Conservation (phyloP, 2,888 invertebrate species). For the Byasa hedistus region DNA sequence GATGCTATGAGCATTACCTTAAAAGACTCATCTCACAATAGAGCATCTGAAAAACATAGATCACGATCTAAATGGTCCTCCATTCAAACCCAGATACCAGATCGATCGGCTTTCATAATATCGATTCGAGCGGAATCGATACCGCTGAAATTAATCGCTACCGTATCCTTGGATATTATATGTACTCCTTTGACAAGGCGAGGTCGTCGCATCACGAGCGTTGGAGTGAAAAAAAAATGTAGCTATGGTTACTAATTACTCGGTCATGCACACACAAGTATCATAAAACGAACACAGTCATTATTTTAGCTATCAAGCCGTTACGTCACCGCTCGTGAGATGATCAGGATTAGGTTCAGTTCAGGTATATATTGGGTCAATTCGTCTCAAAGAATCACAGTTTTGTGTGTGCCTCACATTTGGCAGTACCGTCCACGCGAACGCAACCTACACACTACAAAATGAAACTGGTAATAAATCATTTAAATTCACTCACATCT, state of each 20-base stretch:
- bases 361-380: constrained; percentile 69
- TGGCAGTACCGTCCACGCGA: constrained; percentile 39
- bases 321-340: constrained; percentile 65
- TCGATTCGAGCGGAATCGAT: constrained; percentile 32
- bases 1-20: no score
- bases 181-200: constrained; percentile 52
- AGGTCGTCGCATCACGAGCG: constrained; percentile 56
- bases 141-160: constrained; percentile 47
- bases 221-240: constrained; percentile 52
- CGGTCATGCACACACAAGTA: constrained; percentile 43
- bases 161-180: constrained; percentile 54
- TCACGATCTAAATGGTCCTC: neutral
- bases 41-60: neutral
- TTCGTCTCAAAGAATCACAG: constrained; percentile 43
- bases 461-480: constrained; percentile 69
- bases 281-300: constrained; percentile 51
- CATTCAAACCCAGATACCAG: constrained; percentile 32
- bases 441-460: constrained; percentile 38
- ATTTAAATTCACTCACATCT: constrained; percentile 25
- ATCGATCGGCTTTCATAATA: constrained; percentile 37
- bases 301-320: constrained; percentile 44
- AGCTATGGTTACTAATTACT: constrained; percentile 59
- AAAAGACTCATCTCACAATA: neutral
- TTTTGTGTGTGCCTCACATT: constrained; percentile 48
- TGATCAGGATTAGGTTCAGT: constrained; percentile 58